These are phyloP conservation scores for Datnioides undecimradiatus DNA, from an alignment of 2,113 vertebrate genomes.

Conservation along the genomic window DNA sequence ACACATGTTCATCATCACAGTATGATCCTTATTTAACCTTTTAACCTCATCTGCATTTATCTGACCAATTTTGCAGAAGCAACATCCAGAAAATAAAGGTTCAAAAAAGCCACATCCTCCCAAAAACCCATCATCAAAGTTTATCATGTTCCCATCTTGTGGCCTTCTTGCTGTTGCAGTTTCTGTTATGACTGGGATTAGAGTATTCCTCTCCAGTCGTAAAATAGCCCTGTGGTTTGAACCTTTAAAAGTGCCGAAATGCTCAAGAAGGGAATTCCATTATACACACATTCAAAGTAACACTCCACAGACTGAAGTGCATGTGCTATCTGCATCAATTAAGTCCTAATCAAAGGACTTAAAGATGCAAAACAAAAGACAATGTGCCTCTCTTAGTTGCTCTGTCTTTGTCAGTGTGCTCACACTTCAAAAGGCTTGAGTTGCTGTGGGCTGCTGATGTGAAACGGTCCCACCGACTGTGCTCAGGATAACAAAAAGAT, in stretches of 20 bases:
- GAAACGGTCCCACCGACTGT: slow-evolving; percentile 58
- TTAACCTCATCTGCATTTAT: background rate
- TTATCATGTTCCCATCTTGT: slow-evolving; percentile 29
- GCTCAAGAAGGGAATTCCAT: slow-evolving; percentile 32
- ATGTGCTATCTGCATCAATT: slow-evolving; percentile 57
- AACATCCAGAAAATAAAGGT: slow-evolving; percentile 28
- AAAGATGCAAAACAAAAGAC: slow-evolving; percentile 63
- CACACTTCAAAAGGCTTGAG: slow-evolving; percentile 45
- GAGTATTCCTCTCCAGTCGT: slow-evolving; percentile 12
- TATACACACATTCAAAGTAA: slow-evolving; percentile 47
- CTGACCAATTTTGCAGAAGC: background rate
- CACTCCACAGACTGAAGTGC: slow-evolving; percentile 57
- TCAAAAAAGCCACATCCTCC: slow-evolving; percentile 45
- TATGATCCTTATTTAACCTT: background rate
- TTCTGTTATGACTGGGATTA: slow-evolving; percentile 29
- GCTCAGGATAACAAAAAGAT: slow-evolving; percentile 45
- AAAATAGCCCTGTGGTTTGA: slow-evolving; percentile 38
- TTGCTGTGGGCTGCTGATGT: slow-evolving; percentile 59
- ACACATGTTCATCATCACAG: background rate
- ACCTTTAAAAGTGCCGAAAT: slow-evolving; percentile 40
- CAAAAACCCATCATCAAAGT: slow-evolving; percentile 8
- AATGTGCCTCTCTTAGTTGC: slow-evolving; percentile 41
- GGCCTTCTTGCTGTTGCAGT: slow-evolving; percentile 34
- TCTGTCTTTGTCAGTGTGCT: slow-evolving; percentile 48
- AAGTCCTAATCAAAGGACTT: slow-evolving; percentile 62